Evolutionary conservation across 2,888 invertebrate species (phyloP), one percentile per base, ranked within the genome.

Genomic region (Netelia inedita): DNA sequence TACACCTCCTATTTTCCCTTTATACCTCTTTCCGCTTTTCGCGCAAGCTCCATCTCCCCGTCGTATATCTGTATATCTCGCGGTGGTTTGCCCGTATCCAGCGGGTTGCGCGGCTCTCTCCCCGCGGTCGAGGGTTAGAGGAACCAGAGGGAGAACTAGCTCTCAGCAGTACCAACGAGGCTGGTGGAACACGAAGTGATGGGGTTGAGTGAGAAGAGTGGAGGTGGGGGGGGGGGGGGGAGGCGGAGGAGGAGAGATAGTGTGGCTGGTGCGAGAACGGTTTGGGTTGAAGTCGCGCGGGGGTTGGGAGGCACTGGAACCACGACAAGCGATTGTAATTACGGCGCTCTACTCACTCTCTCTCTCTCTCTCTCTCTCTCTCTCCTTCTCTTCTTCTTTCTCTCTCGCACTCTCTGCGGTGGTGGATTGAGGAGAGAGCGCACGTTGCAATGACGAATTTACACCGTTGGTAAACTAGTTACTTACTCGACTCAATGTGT

Each of bases 261-360:
- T 53, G 63, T 8, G 71, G 23, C 59, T 11, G 50, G 66, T 59
- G 59, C 8, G 79, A 50, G 68, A 21, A 75, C 73, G 75, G 68
- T 82, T 80, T 78, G 68, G 55, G 65, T 68, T 74, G 76, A 73
- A 75, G 43, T 59, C 66, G 82, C 76, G 80, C 72, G 78, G 72
- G 66, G 79, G 75, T 74, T 83, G 85, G 72, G 69, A 19, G 23
- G 46, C 35, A 35, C 65, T 82, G 83, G 87, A 86, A 87, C 86
- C 87, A 80, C 87, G 88, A 88, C 88, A 88, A 88, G 88, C 88
- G 88, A 88, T 88, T 85, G 87, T 88, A 88, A 88, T 88, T 88
- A 88, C 87, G 85, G 85, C 65, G 80, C 71, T 73, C 46, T 14
- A 59, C 21, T 35, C 35, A 0, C 35, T 8, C 35, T 6, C 35